Conservation (phyloP, 2,888 invertebrate species). For the Stenodema calcarata region DNA sequence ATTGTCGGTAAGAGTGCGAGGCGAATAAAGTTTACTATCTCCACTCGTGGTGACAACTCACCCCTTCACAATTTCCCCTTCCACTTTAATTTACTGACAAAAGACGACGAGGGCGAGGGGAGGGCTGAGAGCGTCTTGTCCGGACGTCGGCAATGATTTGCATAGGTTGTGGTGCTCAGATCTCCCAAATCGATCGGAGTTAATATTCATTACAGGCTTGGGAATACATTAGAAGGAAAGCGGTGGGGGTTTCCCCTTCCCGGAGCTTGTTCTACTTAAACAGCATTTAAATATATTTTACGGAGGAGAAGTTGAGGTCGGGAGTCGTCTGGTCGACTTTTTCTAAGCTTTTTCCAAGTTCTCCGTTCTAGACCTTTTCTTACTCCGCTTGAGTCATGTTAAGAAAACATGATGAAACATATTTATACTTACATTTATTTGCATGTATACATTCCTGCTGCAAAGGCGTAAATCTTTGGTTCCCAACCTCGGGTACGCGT, state of each 20-base stretch:
- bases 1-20: not conserved
- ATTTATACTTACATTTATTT: no score
- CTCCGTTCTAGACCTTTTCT: no score
- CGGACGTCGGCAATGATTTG: slow-evolving; percentile 43
- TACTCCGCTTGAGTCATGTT: no score
- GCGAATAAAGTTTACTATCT: slow-evolving; percentile 25
- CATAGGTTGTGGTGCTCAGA: slow-evolving; percentile 47
- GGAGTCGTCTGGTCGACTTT: no score
- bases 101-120: not conserved
- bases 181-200: slow-evolving; percentile 52
- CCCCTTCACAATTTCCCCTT: not conserved
- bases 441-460: no score
- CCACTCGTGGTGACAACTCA: not conserved
- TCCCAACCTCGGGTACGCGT: no score
- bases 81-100: slow-evolving; percentile 22
- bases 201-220: slow-evolving; percentile 51
- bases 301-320: not conserved
- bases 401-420: no score
- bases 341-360: no score
- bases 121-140: not conserved
- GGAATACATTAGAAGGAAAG: slow-evolving; percentile 46
- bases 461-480: no score
- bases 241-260: not conserved
- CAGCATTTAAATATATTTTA: slow-evolving; percentile 40
- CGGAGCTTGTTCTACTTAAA: slow-evolving; percentile 39